These are phyloP conservation scores for Canis aureus DNA, from an alignment of 2,113 vertebrate species.

Conservation along the genomic window DNA sequence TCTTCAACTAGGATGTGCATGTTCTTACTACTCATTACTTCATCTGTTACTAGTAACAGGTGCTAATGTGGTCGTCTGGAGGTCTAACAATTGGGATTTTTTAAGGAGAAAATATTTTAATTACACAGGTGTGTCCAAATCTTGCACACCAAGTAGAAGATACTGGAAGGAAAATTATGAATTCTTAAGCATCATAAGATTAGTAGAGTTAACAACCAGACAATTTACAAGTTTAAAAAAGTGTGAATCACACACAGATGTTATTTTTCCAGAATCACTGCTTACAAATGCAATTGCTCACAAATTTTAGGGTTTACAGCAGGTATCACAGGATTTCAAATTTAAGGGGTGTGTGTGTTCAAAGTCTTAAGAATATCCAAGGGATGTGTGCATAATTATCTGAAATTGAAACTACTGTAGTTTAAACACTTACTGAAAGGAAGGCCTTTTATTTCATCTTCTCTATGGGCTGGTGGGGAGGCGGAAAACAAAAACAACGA, in stretches of 20 bases:
- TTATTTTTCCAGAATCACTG: slow-evolving; percentile 79
- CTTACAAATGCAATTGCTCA: slow-evolving; percentile 83
- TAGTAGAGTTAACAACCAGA: slow-evolving; percentile 79
- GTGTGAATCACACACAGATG: slow-evolving; percentile 79
- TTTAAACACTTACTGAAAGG: slow-evolving; percentile 55
- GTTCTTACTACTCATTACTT: background rate
- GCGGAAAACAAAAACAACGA: background rate
- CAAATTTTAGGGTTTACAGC: slow-evolving; percentile 78
- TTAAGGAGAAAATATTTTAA: slow-evolving; percentile 59
- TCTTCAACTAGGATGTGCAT: background rate
- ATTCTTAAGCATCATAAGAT: slow-evolving; percentile 53
- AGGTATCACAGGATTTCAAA: slow-evolving; percentile 80
- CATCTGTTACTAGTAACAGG: background rate
- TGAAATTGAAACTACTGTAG: slow-evolving; percentile 34
- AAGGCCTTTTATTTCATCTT: slow-evolving; percentile 56
- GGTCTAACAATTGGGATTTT: background rate
- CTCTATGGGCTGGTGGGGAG: background rate
- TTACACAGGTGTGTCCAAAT: slow-evolving; percentile 44
- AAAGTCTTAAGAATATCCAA: slow-evolving; percentile 72
- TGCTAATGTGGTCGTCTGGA: background rate
- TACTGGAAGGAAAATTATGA: slow-evolving; percentile 27
- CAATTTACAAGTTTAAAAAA: slow-evolving; percentile 80
- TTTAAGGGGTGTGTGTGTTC: slow-evolving; percentile 58
- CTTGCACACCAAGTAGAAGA: slow-evolving; percentile 50
- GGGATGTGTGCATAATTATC: slow-evolving; percentile 62